Percentiles rank a stretch among this genome's conserved stretches.
Conservation (phyloP, 2,113 vertebrate species). For the Eidolon helvum region DNA sequence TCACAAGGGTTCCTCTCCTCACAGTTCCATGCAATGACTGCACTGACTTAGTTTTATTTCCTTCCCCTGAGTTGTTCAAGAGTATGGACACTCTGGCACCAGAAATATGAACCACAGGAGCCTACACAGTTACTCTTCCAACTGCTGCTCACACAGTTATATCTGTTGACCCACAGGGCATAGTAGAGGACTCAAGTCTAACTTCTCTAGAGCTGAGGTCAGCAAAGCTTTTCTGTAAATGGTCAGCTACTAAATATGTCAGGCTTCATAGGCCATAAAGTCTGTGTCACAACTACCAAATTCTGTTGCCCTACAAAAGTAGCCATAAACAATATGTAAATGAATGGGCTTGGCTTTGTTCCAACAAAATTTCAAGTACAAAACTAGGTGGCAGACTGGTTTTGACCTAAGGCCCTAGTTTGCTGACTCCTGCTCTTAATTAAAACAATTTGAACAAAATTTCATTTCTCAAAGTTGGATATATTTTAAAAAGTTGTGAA, state of each 20-base stretch:
- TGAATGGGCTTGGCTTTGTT: not conserved
- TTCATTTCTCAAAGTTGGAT: not conserved
- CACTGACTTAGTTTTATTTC: not conserved
- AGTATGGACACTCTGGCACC: not conserved
- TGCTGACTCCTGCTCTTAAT: not conserved
- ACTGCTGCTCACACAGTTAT: not conserved
- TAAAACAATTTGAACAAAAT: not conserved
- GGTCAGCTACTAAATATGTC: not conserved
- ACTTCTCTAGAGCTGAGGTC: not conserved
- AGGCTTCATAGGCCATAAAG: not conserved
- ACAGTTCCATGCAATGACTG: not conserved
- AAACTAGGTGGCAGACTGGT: not conserved
- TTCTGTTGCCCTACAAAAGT: not conserved
- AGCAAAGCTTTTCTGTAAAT: not conserved
- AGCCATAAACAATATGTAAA: not conserved
- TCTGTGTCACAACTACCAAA: not conserved
- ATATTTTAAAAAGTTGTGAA: not conserved
- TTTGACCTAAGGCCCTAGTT: not conserved
- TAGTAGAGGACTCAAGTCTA: not conserved
- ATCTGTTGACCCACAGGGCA: not conserved
- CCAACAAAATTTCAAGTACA: not conserved
- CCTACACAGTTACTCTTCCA: not conserved
- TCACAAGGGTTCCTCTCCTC: not conserved
- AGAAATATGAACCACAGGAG: not conserved
- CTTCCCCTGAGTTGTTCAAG: not conserved